Base-by-base conservation (phyloP, 1,140 invertebrate species). In the Aphis gossypii region DNA sequence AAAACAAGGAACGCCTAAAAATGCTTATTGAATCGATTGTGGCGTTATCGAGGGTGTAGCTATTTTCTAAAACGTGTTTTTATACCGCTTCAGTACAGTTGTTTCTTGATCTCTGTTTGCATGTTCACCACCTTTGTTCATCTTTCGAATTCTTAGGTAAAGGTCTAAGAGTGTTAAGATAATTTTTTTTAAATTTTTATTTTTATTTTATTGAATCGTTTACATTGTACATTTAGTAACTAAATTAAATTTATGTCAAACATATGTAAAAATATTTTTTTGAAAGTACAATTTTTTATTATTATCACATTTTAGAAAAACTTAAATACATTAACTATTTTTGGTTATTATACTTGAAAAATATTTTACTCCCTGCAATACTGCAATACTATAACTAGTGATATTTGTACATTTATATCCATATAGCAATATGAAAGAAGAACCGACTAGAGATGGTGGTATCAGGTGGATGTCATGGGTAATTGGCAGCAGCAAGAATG, bases 1-100 rank as follows among this genome's bases (percentile, higher is more conserved):
- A 84, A 92, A 93, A 93, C 48, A 93, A 84, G 82, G 92, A 93
- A 93, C 46, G 92, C 92, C 82, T 93, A 93, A 93, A 93, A 93
- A 93, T 93, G 92, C 92, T 93, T 9, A 41, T 86, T n/a, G 35
- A 84, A 93, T 54, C 76, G 92, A 84, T 54, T 54, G 92, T 21
- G 48, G 48, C 25, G 14, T 35, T 54, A 51, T 51, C 30, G 87
- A 90, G 89, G 89, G 89, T 90, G 60, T n/a, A 90, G 25, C 54
- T 68, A 90, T 90, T 90, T 44, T 90, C 89, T 90, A 68, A 90
- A 90, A 90, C 38, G 56, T 14, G 38, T 90, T 68, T 90, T 90
- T 90, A 41, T 90, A 90, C 89, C 89, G 89, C 89, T 90, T 90
- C 89, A 90, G 89, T 90, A 44, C 54, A 90, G 56, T 68, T 41